Base-by-base conservation (phyloP, 2,888 invertebrate genomes). In the Protodeltote pygarga region DNA sequence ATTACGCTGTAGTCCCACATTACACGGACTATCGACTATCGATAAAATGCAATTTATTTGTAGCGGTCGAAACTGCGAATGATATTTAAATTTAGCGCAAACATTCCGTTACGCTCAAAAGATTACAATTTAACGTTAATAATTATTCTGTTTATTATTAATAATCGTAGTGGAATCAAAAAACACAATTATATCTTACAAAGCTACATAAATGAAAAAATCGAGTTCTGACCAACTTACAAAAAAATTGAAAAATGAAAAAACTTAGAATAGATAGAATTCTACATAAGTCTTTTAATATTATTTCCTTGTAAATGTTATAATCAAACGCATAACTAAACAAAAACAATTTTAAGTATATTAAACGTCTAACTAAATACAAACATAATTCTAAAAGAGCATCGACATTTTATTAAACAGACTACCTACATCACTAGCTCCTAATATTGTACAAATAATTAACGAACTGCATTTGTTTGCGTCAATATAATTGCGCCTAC, bases 401-500 rank as follows among this genome's bases (percentile, higher is more conserved):
- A 55, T 57, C 53, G 55, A 54, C 17, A 42, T 34, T 19, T 37
- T 35, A 28, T 15, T 29, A 29, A 11, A 23, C 5, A 20, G 24
- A n/a, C n/a, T n/a, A n/a, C n/a, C n/a, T 51, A 50, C 77, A 72
- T 68, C 79, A 62, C 81, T 80, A 62, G 14, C 31, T 39, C 33
- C 32, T 67, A 63, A 64, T 65, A 70, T 61, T 62, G 52, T 60
- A 70, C 66, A 77, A 85, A 82, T 76, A 85, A 85, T 85, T 79
- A 84, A 76, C 77, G 61, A 61, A 53, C 65, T 76, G 75, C 84
- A 83, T 88, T 89, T 87, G 84, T 87, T 89, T 85, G 79, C 62
- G 77, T 83, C 83, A 72, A 84, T 79, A 87, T 87, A 87, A 89
- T 89, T 86, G 80, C 79, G 77, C 82, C 75, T 78, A 81, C 81